Evolutionary conservation across 1,140 invertebrate species (phyloP).

Genomic region (Trachymyrmex septentrionalis): DNA sequence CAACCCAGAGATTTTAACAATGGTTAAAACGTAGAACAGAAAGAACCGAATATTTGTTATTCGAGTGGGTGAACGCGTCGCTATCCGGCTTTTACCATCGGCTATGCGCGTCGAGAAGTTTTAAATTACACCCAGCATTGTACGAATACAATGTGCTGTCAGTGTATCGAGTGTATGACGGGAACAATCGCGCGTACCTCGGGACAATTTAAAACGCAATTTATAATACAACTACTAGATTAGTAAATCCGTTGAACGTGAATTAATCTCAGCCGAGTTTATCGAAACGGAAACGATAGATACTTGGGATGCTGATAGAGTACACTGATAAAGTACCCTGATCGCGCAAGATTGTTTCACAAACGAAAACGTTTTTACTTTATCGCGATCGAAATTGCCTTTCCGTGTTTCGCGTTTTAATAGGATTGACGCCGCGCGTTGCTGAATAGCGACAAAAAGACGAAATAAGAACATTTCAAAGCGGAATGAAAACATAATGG

Average conservation of each 20-base stretch:
- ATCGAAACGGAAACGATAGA: constrained; percentile 7
- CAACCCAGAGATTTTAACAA: constrained; percentile 53
- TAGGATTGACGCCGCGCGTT: not conserved
- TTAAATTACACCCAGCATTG: constrained; percentile 73
- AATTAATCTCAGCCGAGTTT: constrained; percentile 20
- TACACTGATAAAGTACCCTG: not conserved
- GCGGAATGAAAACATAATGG: constrained; percentile 33
- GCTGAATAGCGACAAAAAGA: not conserved
- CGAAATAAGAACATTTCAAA: constrained; percentile 27
- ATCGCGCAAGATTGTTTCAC: not conserved
- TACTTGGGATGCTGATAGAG: constrained; percentile 25
- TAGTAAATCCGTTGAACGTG: constrained; percentile 27
- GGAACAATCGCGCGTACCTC: constrained; percentile 59
- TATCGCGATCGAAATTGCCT: constrained; percentile 37
- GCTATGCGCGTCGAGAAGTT: constrained; percentile 67
- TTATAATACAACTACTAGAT: not conserved
- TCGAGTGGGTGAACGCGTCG: constrained; percentile 68
- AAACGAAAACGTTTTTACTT: constrained; percentile 9
- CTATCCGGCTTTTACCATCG: constrained; percentile 65
- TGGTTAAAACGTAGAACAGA: constrained; percentile 43
- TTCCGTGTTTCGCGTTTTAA: constrained; percentile 48
- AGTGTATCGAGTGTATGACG: constrained; percentile 65
- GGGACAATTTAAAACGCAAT: constrained; percentile 7
- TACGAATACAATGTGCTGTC: constrained; percentile 67
- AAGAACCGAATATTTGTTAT: constrained; percentile 65